Conservation (phyloP, 1,140 invertebrate species). For the Rhizoglyphus robini region DNA sequence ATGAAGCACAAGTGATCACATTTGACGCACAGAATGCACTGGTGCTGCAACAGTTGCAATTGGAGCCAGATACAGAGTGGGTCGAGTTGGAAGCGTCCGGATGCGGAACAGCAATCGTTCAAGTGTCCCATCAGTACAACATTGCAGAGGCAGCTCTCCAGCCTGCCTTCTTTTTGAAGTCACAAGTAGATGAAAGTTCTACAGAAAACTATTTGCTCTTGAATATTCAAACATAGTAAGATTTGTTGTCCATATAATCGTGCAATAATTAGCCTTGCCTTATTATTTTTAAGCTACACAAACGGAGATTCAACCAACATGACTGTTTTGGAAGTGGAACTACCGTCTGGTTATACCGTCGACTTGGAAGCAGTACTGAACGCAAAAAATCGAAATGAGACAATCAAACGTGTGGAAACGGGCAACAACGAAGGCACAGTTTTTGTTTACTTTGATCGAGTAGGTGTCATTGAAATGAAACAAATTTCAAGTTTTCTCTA, state of each 20-base stretch:
- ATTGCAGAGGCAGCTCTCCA: conserved; percentile 74
- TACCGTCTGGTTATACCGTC: no score
- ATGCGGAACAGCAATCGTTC: no score
- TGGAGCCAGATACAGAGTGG: conserved; percentile 32
- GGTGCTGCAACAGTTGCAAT: conserved; percentile 55
- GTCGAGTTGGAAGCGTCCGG: conserved; percentile 55
- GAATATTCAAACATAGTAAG: conserved; percentile 54
- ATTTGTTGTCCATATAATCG: no score
- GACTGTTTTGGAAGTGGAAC: no score
- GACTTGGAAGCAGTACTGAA: conserved; percentile 52
- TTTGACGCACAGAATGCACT: conserved; percentile 47
- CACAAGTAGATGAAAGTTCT: conserved; percentile 68
- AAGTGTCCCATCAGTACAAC: no score
- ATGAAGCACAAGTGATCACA: conserved; percentile 10
- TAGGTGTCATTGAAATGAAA: conserved; percentile 25
- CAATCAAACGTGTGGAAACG: no score
- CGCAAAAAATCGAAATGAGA: conserved; percentile 58
- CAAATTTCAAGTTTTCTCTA: no score
- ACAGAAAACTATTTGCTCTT: conserved; percentile 66
- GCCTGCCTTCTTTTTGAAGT: conserved; percentile 75
- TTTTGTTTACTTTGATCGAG: conserved; percentile 64
- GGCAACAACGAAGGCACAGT: conserved; percentile 58
- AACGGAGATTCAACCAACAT: no score
- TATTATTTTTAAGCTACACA: conserved; percentile 17
- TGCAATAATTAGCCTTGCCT: no score